A percentile compares a stretch with the other conserved stretches of the same genome.
Conservation (phyloP, 2,797 vertebrate species). For the Apogon talboti region DNA sequence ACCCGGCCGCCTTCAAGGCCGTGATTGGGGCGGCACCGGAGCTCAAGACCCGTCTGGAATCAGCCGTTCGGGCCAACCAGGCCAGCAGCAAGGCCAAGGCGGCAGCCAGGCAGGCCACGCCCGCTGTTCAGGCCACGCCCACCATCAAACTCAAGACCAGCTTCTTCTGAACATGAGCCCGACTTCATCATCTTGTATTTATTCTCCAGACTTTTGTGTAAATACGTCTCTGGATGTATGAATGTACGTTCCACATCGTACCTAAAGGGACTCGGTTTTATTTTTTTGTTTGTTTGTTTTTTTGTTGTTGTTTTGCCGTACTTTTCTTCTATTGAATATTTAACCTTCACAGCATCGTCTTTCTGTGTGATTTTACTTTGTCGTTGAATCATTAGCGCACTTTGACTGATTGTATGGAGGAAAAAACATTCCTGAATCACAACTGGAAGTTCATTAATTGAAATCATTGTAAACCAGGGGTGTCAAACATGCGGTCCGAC, state of each 20-base stretch:
- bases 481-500: too few species aligned
- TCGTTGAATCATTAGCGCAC: too few species aligned
- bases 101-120: constrained; percentile 89
- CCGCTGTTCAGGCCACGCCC: constrained; percentile 90
- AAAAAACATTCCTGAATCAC: constrained; percentile 36
- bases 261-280: constrained; percentile 47
- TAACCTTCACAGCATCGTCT: constrained; percentile 19
- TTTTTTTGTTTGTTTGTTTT: neutral
- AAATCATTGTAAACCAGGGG: too few species aligned
- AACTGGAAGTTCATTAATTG: constrained; percentile 12
- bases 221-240: constrained; percentile 45
- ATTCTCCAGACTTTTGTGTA: constrained; percentile 63
- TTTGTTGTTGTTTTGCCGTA: too few species aligned
- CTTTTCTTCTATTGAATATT: neutral
- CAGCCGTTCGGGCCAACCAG: constrained; percentile 93
- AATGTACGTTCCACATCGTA: constrained; percentile 59
- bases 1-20: constrained; percentile 95
- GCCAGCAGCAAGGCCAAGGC: constrained; percentile 94
- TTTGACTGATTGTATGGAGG: too few species aligned
- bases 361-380: constrained; percentile 19
- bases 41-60: constrained; percentile 93
- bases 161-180: constrained; percentile 88
- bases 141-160: constrained; percentile 99
- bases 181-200: constrained; percentile 65
- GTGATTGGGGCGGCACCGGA: constrained; percentile 98